phyloP scores from a whole-genome alignment of 1,140 invertebrate genomes.

The Diploscapter pachys region DNA sequence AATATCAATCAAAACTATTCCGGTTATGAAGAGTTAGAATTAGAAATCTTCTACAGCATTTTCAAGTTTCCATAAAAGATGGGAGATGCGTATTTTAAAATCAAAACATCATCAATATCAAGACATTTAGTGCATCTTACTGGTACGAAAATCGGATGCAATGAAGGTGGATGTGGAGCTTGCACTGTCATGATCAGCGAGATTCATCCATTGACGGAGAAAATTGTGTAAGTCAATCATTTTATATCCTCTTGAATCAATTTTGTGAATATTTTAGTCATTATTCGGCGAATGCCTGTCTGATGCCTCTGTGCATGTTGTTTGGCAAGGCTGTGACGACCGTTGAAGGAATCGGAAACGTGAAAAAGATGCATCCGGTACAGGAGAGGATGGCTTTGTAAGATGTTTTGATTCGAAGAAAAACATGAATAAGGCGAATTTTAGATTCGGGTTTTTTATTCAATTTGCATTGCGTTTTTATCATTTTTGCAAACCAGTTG shows the following conservation, averaged over 20 bases:
- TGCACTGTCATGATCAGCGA: conserved; percentile 88
- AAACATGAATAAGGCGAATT: not conserved
- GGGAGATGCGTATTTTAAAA: no score
- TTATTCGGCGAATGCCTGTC: conserved; percentile 80
- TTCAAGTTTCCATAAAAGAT: no score
- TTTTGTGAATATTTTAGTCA: conserved; percentile 67
- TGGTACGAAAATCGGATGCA: conserved; percentile 87
- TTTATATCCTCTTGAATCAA: not conserved
- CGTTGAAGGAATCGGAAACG: conserved; percentile 70
- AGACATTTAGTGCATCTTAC: conserved; percentile 69
- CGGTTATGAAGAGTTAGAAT: no score
- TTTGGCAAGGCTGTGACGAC: conserved; percentile 82
- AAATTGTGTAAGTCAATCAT: conserved; percentile 68
- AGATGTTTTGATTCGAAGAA: conserved; percentile 1
- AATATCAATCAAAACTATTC: no score
- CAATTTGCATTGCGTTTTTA: no score
- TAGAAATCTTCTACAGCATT: no score
- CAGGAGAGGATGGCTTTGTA: conserved; percentile 78
- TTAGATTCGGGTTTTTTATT: not conserved
- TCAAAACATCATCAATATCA: no score
- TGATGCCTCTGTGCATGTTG: conserved; percentile 76
- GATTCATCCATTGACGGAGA: conserved; percentile 63
- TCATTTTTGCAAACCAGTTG: no score
- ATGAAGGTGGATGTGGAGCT: conserved; percentile 87
- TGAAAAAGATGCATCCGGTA: conserved; percentile 75